A percentile compares a stretch with the other conserved stretches of the same genome.
phyloP scores from a whole-genome alignment of 2,888 invertebrate genomes.

The Helicoverpa assulta region DNA sequence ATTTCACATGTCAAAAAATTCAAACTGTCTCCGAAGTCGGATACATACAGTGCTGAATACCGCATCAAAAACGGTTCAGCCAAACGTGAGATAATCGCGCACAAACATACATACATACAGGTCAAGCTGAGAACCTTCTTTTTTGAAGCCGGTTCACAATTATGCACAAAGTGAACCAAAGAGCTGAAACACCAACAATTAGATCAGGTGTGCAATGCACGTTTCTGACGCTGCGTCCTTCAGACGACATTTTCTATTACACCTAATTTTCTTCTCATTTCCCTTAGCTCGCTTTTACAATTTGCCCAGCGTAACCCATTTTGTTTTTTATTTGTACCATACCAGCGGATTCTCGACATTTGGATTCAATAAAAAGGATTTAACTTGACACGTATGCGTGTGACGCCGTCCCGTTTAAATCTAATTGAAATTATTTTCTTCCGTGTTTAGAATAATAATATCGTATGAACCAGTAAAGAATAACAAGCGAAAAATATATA shows the following conservation, averaged over 20 bases:
- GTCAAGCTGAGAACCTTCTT: no score
- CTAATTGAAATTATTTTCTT: background rate
- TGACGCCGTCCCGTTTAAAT: background rate
- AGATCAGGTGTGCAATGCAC: conserved; percentile 2
- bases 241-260: conserved; percentile 24
- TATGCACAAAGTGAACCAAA: background rate
- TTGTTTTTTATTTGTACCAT: conserved; percentile 23
- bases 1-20: no score
- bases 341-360: background rate
- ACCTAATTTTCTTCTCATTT: conserved; percentile 48
- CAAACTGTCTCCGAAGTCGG: no score
- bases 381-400: background rate
- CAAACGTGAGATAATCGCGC: no score
- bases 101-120: no score
- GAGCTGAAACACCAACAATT: background rate
- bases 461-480: background rate
- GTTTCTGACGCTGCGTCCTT: conserved; percentile 7
- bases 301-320: conserved; percentile 21
- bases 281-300: conserved; percentile 37
- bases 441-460: background rate
- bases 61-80: no score
- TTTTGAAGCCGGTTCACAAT: no score
- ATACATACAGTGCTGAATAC: no score
- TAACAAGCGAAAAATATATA: background rate
- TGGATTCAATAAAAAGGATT: conserved; percentile 18